Conservation (phyloP, 2,113 vertebrate species). For the Alexandromys fortis region DNA sequence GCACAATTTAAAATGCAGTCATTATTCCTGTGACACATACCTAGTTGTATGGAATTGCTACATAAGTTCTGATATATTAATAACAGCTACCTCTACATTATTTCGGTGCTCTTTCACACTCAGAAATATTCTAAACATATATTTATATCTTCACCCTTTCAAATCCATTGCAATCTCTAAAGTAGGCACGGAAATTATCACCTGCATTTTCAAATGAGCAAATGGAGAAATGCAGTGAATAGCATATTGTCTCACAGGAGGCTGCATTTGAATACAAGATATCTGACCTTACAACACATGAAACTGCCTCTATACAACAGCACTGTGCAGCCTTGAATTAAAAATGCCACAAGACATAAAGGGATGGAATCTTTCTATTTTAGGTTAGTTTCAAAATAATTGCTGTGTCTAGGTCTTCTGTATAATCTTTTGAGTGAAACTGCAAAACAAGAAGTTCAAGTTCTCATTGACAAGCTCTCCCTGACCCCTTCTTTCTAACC, state of each 20-base stretch:
- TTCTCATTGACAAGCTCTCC: neutral
- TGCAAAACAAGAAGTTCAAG: constrained; percentile 15
- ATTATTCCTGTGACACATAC: neutral
- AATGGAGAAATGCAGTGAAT: neutral
- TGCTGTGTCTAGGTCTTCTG: neutral
- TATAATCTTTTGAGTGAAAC: neutral
- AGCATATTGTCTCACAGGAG: neutral
- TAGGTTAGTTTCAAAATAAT: neutral
- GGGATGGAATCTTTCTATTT: neutral
- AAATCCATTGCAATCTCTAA: neutral
- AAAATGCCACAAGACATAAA: neutral
- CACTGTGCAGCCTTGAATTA: neutral
- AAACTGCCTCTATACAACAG: neutral
- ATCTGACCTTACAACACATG: neutral
- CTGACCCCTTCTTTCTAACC: neutral
- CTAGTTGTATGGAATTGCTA: neutral
- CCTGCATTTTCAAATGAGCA: neutral
- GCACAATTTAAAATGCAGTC: neutral
- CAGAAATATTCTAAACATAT: neutral
- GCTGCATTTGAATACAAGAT: neutral
- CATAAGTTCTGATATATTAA: neutral
- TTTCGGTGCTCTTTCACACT: neutral
- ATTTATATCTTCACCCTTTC: neutral
- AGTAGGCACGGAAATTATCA: neutral
- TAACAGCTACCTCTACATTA: neutral